Base-by-base conservation (phyloP, 2,113 vertebrate genomes). In the Phalacrocorax aristotelis region DNA sequence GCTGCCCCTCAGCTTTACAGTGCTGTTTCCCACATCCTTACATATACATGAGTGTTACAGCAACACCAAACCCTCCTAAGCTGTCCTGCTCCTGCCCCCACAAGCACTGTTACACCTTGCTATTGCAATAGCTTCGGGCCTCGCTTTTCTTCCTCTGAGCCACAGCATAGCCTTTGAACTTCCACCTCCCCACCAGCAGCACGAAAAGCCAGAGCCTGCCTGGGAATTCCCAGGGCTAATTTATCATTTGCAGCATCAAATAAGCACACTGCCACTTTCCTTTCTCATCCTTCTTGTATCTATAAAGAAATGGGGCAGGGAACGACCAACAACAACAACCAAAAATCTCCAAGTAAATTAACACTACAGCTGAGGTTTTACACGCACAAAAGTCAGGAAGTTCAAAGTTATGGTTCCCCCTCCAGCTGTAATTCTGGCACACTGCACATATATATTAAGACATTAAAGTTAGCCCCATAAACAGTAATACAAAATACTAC, bases 401-500 rank as follows among this genome's bases (percentile, higher is more conserved):
- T 95, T 97, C 96, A 93, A 92, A 96, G 92, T 96, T 96, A 97
- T 54, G 66, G 88, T 92, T 94, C 96, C 96, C 96, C 69, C 86
- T 92, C 76, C 94, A 89, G 96, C 95, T 87, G 89, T 97, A 96
- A 97, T 54, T 97, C 93, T 90, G 83, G 85, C 93, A 80, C 94
- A 36, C 89, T 52, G 92, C 94, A 94, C 96, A 89, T 96, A 95
- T 97, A 97, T 97, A 97, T 97, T 97, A 97, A 96, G 96, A 93
- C 96, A 97, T 97, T 96, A 96, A 97, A 96, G 96, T 94, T 97
- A 96, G 95, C 93, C 95, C 96, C 96, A 96, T 96, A 96, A 97
- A 97, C 93, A 94, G 88, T 70, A 92, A 86, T 54, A 93, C 95
- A 95, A 96, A 96, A 95, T 90, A 95, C 94, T 92, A 89, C 90